Base-by-base conservation (phyloP, 2,113 vertebrate species). In the Calidris pugnax region DNA sequence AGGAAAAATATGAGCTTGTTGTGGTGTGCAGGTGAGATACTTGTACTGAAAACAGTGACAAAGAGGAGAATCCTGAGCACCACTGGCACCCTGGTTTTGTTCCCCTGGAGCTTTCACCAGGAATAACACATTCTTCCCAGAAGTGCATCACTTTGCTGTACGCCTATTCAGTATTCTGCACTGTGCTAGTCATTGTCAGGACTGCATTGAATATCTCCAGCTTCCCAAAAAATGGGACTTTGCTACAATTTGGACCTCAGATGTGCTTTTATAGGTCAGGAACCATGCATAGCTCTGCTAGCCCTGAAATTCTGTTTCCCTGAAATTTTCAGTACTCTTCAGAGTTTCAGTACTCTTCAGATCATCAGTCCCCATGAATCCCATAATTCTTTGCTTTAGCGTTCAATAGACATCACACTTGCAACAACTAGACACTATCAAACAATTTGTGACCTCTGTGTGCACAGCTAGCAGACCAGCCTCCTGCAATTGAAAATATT, bases 381-480 rank as follows among this genome's bases (percentile, higher is more conserved):
- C 20, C 73, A 2, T n/a, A 77, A 41, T 56, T 87, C 27, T 72
- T 83, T 57, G 16, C 13, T 32, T 78, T 56, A 60, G 4, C 17
- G 33, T 64, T 68, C 2, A 3, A 21, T 57, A 13, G 4, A 32
- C 0, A 2, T 12, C 1, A 1, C 39, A 12, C 33, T 69, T 73
- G 35, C 9, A 53, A 41, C 18, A 75, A 59, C 51, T 3, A 41
- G 9, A 56, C 47, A 26, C 10, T 33, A 35, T 39, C 35, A 73
- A 90, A 60, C 2, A 68, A 53, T 27, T 20, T 0, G 0, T 45
- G 63, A 45, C 11, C 12, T 57, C 30, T 33, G 4, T 45, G 17
- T 23, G 27, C 41, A 53, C 8, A 57, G 10, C 17, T 39, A 57
- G 35, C 4, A 68, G 55, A 35, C 10, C 53, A 85, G 4, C 1